These are phyloP conservation scores for Chaetodon trifascialis DNA, from an alignment of 2,113 vertebrate species.

Conservation along the genomic window DNA sequence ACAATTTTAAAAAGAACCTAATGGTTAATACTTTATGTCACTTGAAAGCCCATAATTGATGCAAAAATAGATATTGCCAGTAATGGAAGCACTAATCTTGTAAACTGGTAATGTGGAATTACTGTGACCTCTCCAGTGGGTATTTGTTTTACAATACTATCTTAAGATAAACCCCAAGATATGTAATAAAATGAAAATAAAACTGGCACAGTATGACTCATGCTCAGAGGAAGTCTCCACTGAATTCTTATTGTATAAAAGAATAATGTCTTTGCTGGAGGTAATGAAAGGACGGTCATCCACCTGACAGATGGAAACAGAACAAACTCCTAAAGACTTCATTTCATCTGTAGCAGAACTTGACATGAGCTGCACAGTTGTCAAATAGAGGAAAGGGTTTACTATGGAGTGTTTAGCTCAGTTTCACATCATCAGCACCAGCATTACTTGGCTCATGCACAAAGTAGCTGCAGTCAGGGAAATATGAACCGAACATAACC, in stretches of 20 bases:
- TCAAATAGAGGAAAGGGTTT: not conserved
- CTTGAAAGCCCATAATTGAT: not conserved
- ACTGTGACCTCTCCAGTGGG: not conserved
- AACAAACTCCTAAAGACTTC: not conserved
- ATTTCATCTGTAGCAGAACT: not conserved
- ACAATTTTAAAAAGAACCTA: not conserved
- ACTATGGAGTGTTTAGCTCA: not conserved
- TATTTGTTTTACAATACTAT: not conserved
- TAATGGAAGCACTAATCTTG: not conserved
- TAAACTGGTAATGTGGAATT: not conserved
- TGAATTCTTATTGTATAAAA: conserved; percentile 2
- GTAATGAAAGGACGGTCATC: not conserved
- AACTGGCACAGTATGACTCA: not conserved
- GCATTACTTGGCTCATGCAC: not conserved
- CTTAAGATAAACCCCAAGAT: conserved; percentile 5
- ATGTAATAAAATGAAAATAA: not conserved
- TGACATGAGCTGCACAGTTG: not conserved
- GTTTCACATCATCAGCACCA: not conserved
- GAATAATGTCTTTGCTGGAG: not conserved
- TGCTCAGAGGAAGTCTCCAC: not conserved
- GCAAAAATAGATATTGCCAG: not conserved
- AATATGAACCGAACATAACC: conserved; percentile 13
- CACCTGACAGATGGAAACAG: not conserved
- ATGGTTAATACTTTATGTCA: not conserved
- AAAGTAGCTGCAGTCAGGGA: not conserved